A percentile compares a stretch with the other conserved stretches of the same genome.
Evolutionary conservation across 2,797 vertebrate species (phyloP).

Genomic region (Gouania willdenowi): DNA sequence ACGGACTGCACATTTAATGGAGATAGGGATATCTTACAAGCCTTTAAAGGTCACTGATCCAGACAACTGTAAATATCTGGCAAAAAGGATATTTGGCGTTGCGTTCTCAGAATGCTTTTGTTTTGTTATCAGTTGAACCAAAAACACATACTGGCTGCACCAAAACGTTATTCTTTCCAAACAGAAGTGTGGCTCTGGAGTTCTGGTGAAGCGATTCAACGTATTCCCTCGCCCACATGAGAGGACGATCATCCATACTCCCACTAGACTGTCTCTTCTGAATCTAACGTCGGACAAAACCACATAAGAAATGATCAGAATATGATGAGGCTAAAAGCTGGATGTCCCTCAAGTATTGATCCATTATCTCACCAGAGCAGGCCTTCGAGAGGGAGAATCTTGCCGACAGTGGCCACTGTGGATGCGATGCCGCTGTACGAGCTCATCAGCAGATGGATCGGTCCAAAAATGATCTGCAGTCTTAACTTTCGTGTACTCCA

Average conservation of each 20-base stretch:
- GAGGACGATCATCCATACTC: slow-evolving; percentile 92
- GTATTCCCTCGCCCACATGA: slow-evolving; percentile 88
- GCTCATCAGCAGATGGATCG: slow-evolving; percentile 91
- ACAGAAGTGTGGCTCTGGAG: slow-evolving; percentile 90
- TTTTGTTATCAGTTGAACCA: too few species aligned
- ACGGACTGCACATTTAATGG: too few species aligned
- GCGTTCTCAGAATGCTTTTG: too few species aligned
- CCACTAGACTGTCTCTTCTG: slow-evolving; percentile 97
- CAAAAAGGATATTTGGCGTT: too few species aligned
- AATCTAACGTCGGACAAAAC: slow-evolving; percentile 74
- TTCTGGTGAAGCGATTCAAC: slow-evolving; percentile 97
- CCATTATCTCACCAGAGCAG: slow-evolving; percentile 76
- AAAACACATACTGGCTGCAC: slow-evolving; percentile 88
- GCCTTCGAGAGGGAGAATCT: slow-evolving; percentile 94
- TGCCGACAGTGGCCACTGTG: slow-evolving; percentile 92
- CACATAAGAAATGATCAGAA: background rate
- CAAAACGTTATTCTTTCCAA: slow-evolving; percentile 96
- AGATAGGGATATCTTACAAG: too few species aligned
- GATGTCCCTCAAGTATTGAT: too few species aligned
- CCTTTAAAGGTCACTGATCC: too few species aligned
- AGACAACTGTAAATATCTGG: too few species aligned
- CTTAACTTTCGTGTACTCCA: slow-evolving; percentile 98
- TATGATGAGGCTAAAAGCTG: too few species aligned
- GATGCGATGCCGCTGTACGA: slow-evolving; percentile 95
- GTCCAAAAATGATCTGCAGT: slow-evolving; percentile 98